Evolutionary conservation across 2,888 invertebrate genomes (phyloP).

Genomic region (Microctonus hyperodae): DNA sequence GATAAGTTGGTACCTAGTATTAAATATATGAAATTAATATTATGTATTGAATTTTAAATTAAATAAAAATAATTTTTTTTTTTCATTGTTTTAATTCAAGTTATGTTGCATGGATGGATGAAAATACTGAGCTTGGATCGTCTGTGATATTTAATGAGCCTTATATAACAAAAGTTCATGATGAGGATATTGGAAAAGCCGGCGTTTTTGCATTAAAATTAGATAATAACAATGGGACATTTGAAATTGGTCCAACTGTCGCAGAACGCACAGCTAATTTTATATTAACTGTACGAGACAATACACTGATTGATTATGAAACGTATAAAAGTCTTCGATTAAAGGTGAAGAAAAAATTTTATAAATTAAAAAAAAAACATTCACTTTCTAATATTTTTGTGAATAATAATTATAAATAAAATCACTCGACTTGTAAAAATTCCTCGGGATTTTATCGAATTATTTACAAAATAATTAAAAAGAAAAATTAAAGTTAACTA

Average conservation of each 20-base stretch:
- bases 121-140: slow-evolving; percentile 84
- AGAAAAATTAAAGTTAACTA: no score
- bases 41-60: background rate
- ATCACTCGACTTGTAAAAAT: no score
- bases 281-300: slow-evolving; percentile 83
- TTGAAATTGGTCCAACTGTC: slow-evolving; percentile 85
- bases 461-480: no score
- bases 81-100: slow-evolving; percentile 60
- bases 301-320: slow-evolving; percentile 85
- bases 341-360: slow-evolving; percentile 65
- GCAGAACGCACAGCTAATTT: slow-evolving; percentile 82
- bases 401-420: no score
- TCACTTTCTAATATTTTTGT: background rate
- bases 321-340: slow-evolving; percentile 76
- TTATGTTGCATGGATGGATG: slow-evolving; percentile 78
- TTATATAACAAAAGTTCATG: slow-evolving; percentile 76
- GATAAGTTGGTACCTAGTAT: slow-evolving; percentile 68
- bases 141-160: slow-evolving; percentile 75
- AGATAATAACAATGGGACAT: slow-evolving; percentile 84
- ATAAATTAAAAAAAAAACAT: background rate
- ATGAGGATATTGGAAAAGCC: slow-evolving; percentile 82
- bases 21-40: background rate
- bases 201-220: slow-evolving; percentile 82
- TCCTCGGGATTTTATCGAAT: no score
- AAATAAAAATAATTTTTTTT: no score